These are phyloP conservation scores for Trichonephila inaurata DNA, from an alignment of 1,140 invertebrate genomes.

Conservation along the genomic window DNA sequence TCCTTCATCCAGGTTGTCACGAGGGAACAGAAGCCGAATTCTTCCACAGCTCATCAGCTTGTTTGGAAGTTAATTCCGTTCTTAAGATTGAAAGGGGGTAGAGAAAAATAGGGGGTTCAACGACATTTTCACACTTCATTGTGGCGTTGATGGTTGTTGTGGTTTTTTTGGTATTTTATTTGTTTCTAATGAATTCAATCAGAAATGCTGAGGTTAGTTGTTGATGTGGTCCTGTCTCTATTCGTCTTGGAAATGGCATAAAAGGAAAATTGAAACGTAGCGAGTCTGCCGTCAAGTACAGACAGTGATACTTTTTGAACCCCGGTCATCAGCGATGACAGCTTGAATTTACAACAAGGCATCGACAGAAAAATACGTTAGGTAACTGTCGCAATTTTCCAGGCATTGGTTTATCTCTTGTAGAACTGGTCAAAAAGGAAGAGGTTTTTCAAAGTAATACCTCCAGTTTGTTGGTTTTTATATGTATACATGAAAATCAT, in stretches of 20 bases:
- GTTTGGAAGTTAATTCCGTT: conserved; percentile 50
- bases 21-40: conserved; percentile 40
- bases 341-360: conserved; percentile 21
- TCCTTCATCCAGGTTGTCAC: conserved; percentile 39
- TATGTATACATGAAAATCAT: no score
- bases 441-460: no score
- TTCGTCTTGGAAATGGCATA: conserved; percentile 4
- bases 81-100: conserved; percentile 5
- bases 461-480: no score
- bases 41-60: conserved; percentile 43
- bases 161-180: not conserved
- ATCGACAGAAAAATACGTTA: not conserved
- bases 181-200: conserved; percentile 24
- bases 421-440: not conserved
- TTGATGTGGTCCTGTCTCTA: not conserved
- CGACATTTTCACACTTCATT: conserved; percentile 63
- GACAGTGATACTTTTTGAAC: conserved; percentile 28
- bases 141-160: conserved; percentile 17
- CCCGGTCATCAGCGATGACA: not conserved
- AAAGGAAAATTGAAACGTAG: conserved; percentile 41
- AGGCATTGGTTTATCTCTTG: not conserved
- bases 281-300: not conserved
- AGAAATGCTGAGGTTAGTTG: conserved; percentile 10
- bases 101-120: conserved; percentile 17
- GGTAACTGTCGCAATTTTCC: not conserved